phyloP scores from a whole-genome alignment of 2,797 vertebrate genomes.

The Coilia nasus region DNA sequence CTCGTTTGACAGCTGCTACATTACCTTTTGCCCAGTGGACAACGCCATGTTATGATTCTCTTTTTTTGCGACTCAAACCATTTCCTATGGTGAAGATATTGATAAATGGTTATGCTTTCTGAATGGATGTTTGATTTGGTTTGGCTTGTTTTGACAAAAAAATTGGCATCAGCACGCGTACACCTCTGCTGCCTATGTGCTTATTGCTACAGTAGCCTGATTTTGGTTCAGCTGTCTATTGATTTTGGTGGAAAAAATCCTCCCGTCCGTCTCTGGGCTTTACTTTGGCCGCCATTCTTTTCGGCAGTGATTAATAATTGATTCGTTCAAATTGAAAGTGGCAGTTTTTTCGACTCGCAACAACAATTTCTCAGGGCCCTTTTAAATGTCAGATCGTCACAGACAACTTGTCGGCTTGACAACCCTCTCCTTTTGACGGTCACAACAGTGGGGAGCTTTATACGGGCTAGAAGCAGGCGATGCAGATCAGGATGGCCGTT shows the following conservation, averaged over 20 bases:
- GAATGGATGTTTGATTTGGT: not conserved
- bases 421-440: not conserved
- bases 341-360: not conserved
- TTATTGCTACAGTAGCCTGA: not conserved
- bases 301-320: constrained; percentile 2
- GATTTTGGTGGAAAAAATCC: constrained; percentile 8
- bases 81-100: not conserved
- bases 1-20: not conserved
- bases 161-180: not conserved
- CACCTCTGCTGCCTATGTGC: not conserved
- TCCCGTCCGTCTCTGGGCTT: not conserved
- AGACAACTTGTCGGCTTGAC: not conserved
- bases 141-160: not conserved
- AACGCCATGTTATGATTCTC: not conserved
- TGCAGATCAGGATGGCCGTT: constrained; percentile 3
- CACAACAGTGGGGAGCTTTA: not conserved
- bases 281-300: not conserved
- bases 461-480: not conserved
- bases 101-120: not conserved
- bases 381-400: constrained; percentile 10
- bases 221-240: not conserved
- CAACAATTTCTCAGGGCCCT: not conserved
- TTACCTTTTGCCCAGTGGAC: not conserved
- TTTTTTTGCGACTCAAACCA: not conserved
- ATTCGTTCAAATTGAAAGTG: not conserved